A percentile compares a stretch with the other conserved stretches of the same genome.
phyloP scores from a whole-genome alignment of 2,797 vertebrate species.

The Muscicapa comitata region DNA sequence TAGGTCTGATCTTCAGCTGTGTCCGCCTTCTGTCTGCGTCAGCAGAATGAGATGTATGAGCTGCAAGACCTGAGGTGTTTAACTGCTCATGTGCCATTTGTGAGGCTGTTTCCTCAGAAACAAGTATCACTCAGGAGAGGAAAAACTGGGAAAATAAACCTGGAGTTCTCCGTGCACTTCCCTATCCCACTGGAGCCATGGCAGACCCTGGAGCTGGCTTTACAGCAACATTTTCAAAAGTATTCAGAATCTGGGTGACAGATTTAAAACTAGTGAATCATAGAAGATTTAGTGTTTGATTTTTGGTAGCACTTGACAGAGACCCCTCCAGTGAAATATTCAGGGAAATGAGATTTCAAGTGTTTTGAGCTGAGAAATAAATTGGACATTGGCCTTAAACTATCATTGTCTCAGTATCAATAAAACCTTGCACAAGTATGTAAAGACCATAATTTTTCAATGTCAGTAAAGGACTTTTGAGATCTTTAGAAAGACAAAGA shows the following conservation, averaged over 20 bases:
- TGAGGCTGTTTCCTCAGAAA: neutral
- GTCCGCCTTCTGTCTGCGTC: neutral
- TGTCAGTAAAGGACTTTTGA: neutral
- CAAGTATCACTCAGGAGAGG: neutral
- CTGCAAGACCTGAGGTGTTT: neutral
- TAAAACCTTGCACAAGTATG: neutral
- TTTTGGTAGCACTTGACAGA: neutral
- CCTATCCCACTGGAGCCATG: fast-evolving
- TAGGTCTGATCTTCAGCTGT: neutral
- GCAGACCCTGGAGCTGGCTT: fast-evolving
- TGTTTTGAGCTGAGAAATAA: neutral
- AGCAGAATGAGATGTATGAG: neutral
- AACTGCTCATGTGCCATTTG: neutral
- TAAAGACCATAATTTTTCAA: neutral
- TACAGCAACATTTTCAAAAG: neutral
- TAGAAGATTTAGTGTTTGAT: neutral
- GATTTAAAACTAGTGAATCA: neutral
- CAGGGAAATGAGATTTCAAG: neutral
- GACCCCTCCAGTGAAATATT: neutral
- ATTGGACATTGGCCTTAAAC: neutral
- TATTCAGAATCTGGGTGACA: neutral
- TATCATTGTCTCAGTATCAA: neutral
- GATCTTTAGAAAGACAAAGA: neutral
- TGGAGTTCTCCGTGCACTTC: fast-evolving
- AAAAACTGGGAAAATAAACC: neutral